These are phyloP conservation scores for human (Homo sapiens) DNA, from an alignment of 2,113 vertebrate species.

Conservation along the genomic window DNA sequence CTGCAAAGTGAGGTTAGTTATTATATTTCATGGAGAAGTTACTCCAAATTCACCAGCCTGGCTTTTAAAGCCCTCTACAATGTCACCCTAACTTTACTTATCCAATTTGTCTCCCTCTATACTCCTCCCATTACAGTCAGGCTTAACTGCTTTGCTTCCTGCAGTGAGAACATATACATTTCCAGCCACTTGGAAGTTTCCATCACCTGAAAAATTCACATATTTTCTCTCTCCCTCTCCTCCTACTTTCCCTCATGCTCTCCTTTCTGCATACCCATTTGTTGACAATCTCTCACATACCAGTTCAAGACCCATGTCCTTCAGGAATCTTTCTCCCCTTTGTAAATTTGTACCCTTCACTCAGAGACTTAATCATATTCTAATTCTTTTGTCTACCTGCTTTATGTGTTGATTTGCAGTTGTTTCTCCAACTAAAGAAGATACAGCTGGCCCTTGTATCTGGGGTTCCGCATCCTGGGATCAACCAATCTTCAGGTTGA, in stretches of 20 bases:
- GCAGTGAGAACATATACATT: background rate
- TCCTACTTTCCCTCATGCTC: no score
- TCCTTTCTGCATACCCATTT: background rate
- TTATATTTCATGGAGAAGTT: background rate
- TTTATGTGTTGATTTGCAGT: background rate
- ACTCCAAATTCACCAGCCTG: background rate
- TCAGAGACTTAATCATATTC: background rate
- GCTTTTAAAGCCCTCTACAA: conserved; percentile 1
- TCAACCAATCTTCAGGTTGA: background rate
- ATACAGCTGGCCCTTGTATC: no score
- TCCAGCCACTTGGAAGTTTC: background rate
- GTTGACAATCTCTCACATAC: background rate
- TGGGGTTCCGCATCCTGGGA: background rate
- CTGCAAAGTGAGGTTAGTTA: background rate
- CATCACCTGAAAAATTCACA: background rate
- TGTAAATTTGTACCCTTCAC: background rate
- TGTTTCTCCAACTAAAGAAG: background rate
- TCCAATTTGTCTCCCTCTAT: background rate
- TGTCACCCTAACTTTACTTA: background rate
- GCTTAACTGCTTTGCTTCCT: background rate
- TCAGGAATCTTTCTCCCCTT: background rate
- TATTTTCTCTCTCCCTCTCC: no score
- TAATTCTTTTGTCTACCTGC: background rate
- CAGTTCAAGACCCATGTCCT: background rate
- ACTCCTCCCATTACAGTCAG: background rate